phyloP scores from a whole-genome alignment of 2,888 invertebrate genomes.

The Drosophila siamana region DNA sequence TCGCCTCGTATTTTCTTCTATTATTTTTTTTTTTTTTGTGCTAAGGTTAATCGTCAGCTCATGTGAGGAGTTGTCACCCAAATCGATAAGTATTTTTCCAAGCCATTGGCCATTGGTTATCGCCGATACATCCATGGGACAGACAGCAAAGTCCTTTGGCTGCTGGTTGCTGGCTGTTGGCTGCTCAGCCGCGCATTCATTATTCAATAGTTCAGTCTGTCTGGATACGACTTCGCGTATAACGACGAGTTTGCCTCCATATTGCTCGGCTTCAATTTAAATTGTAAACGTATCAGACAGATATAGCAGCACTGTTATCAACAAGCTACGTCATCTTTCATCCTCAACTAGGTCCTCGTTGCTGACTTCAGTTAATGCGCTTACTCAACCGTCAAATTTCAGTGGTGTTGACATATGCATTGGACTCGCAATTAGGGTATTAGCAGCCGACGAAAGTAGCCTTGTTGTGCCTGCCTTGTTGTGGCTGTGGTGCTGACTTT shows the following conservation, averaged over 20 bases:
- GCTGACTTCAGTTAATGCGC: neutral
- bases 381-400: neutral
- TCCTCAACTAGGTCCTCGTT: no score
- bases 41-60: slow-evolving; percentile 22
- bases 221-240: neutral
- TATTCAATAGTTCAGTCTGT: slow-evolving; percentile 34
- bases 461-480: no score
- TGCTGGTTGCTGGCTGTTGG: slow-evolving; percentile 12
- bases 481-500: slow-evolving; percentile 56
- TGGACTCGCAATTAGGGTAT: neutral
- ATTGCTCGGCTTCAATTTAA: slow-evolving; percentile 39
- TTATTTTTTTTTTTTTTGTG: slow-evolving; percentile 5
- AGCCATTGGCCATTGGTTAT: slow-evolving; percentile 57
- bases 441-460: neutral
- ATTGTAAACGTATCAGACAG: slow-evolving; percentile 30
- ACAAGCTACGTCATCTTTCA: no score
- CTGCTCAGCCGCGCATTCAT: slow-evolving; percentile 34
- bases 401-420: neutral
- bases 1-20: neutral
- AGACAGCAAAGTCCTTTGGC: neutral
- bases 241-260: slow-evolving; percentile 23
- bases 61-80: slow-evolving; percentile 31
- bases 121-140: slow-evolving; percentile 18
- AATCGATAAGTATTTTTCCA: slow-evolving; percentile 67
- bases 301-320: no score